Base-by-base conservation (phyloP, 1,140 invertebrate species). In the Trichoplusia ni region DNA sequence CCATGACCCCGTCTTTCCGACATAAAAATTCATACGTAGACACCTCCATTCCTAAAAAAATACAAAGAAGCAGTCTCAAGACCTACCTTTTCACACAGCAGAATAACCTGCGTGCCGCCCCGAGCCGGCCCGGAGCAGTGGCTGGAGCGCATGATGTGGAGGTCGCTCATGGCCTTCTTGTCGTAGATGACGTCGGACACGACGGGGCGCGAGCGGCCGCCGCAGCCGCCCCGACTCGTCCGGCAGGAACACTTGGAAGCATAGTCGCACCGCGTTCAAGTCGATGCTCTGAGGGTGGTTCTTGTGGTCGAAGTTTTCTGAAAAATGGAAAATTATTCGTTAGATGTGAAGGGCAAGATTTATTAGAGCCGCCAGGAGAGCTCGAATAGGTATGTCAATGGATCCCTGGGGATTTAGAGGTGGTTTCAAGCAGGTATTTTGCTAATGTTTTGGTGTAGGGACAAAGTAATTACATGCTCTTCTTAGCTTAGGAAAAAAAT, bases 141-240 rank as follows among this genome's bases (percentile, higher is more conserved):
- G 82, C 95, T 97, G 56, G 99, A 84, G 71, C 97, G 95, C 79
- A 95, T 95, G 49, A 99, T 99, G 8, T 95, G 93, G 60, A 99
- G 92, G 85, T 99, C 97, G 70, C 95, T 96, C 93, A 98, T 96
- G 5, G 98, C 97, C 90, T 99, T 99, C 93, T 99, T 99, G 86
- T 99, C 98, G 91, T 95, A 98, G 75, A 99, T 99, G 8, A 96
- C 93, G 66, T 98, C 96, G 0, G 97, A 98, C 6, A 98, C 96
- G 5, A 98, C 94, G 0, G n/a, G 98, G 95, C 27, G 92, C 89
- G n/a, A 99, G 85, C 1, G 96, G 94, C 25, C 94, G 91, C n/a
- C 94, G 96, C 71, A 97, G 97, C 79, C 95, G 95, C 37, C 95
- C 95, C 56, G 93, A 92, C 37, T 93, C 92, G 35, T 94, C 95